Conservation (phyloP, 2,113 vertebrate species). For the Lanius ludovicianus region DNA sequence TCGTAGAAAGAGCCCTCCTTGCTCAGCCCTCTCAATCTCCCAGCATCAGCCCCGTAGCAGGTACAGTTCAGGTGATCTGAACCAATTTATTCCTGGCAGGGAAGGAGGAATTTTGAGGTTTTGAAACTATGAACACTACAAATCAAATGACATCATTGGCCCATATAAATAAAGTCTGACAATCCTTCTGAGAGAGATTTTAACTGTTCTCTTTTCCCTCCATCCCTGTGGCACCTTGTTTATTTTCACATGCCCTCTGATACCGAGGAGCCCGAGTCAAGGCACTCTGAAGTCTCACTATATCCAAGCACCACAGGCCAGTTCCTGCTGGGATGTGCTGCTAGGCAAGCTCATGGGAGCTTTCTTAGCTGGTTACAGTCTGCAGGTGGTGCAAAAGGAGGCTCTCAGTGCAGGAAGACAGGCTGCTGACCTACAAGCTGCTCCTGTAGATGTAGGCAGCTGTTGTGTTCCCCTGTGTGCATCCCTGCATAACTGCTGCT, state of each 20-base stretch:
- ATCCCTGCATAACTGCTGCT: neutral
- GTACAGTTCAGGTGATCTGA: neutral
- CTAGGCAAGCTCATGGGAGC: neutral
- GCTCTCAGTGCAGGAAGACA: neutral
- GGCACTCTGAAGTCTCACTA: neutral
- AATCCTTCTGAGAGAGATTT: neutral
- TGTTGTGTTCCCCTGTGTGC: neutral
- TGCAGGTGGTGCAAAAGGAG: neutral
- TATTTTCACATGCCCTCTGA: neutral
- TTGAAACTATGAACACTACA: neutral
- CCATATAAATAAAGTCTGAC: neutral
- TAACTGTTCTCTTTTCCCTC: neutral
- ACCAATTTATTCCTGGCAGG: neutral
- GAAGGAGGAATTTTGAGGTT: neutral
- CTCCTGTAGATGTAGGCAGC: accelerated
- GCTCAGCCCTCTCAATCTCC: neutral
- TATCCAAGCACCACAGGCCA: accelerated
- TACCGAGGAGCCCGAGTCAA: neutral
- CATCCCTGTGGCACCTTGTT: neutral
- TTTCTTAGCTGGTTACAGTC: neutral
- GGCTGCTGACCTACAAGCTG: neutral
- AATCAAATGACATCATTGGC: neutral
- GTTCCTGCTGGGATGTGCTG: neutral
- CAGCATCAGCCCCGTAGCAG: neutral
- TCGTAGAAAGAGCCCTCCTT: neutral